A percentile compares a stretch with the other conserved stretches of the same genome.
Evolutionary conservation across 2,797 vertebrate genomes (phyloP).

Genomic region (Siniperca undulata): DNA sequence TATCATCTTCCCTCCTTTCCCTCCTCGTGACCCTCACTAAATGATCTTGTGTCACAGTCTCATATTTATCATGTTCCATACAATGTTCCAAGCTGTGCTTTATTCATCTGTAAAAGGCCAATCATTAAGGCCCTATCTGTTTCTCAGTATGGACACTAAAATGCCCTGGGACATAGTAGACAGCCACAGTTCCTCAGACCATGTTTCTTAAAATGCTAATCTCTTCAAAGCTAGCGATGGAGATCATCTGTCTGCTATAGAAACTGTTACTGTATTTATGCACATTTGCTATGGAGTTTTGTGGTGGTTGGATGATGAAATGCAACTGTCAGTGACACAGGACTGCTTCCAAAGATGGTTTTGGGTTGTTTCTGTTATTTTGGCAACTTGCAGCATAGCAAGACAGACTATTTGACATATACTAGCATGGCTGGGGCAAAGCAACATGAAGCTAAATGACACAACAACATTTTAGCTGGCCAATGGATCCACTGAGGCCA

Average conservation of each 20-base stretch:
- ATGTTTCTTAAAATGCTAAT: conserved; percentile 53
- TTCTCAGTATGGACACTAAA: conserved; percentile 39
- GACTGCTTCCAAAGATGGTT: conserved; percentile 26
- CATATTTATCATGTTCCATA: conserved; percentile 53
- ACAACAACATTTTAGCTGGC: conserved; percentile 51
- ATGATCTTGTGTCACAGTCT: conserved; percentile 59
- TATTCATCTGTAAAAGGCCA: conserved; percentile 47
- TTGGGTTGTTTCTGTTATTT: conserved; percentile 29
- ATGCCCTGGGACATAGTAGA: conserved; percentile 19
- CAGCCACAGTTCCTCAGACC: conserved; percentile 23
- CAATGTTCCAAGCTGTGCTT: conserved; percentile 37
- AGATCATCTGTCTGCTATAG: conserved; percentile 35
- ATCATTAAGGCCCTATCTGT: conserved; percentile 51
- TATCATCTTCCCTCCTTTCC: conserved; percentile 35
- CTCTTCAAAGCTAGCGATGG: conserved; percentile 38
- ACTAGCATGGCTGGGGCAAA: conserved; percentile 38
- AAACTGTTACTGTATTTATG: conserved; percentile 31
- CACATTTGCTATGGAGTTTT: conserved; percentile 37
- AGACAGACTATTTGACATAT: not conserved
- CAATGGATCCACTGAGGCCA: conserved; percentile 37
- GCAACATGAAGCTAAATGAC: conserved; percentile 38
- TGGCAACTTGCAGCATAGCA: conserved; percentile 17
- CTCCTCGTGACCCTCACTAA: conserved; percentile 40
- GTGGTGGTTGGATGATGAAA: conserved; percentile 27
- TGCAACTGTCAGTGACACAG: conserved; percentile 29